phyloP scores from a whole-genome alignment of 2,797 vertebrate species.

The Pseudochirops cupreus region DNA sequence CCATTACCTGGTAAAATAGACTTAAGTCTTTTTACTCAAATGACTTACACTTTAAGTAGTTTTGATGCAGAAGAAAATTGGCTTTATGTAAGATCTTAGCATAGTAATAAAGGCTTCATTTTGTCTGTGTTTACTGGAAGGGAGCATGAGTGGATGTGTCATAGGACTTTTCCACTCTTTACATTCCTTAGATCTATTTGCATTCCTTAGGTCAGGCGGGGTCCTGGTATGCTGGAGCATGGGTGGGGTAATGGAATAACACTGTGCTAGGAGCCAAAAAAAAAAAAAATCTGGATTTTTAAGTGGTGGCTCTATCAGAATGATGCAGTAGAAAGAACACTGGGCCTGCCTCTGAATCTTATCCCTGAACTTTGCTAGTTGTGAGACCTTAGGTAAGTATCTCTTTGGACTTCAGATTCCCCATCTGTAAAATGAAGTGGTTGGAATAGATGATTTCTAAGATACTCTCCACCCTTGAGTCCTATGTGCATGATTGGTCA shows the following conservation, averaged over 20 bases:
- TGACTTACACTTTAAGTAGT: neutral
- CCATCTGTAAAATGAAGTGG: neutral
- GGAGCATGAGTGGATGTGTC: neutral
- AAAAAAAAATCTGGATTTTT: neutral
- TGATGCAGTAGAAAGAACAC: neutral
- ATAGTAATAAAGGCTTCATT: neutral
- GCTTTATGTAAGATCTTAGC: neutral
- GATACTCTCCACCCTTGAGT: neutral
- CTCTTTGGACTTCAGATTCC: neutral
- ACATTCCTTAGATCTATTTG: constrained; percentile 23
- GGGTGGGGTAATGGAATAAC: neutral
- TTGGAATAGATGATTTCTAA: neutral
- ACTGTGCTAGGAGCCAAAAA: neutral
- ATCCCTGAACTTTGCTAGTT: neutral
- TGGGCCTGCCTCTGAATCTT: neutral
- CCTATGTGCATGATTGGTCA: neutral
- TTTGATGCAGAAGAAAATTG: neutral
- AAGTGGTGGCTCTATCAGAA: neutral
- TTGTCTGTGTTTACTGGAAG: neutral
- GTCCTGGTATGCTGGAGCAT: neutral
- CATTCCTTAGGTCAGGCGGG: neutral
- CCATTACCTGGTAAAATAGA: neutral
- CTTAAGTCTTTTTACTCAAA: neutral
- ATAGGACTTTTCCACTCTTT: neutral
- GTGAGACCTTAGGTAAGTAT: neutral